Percentiles rank a stretch among this genome's conserved stretches.
phyloP scores from a whole-genome alignment of 2,113 vertebrate genomes.

The Tonatia bakeri region DNA sequence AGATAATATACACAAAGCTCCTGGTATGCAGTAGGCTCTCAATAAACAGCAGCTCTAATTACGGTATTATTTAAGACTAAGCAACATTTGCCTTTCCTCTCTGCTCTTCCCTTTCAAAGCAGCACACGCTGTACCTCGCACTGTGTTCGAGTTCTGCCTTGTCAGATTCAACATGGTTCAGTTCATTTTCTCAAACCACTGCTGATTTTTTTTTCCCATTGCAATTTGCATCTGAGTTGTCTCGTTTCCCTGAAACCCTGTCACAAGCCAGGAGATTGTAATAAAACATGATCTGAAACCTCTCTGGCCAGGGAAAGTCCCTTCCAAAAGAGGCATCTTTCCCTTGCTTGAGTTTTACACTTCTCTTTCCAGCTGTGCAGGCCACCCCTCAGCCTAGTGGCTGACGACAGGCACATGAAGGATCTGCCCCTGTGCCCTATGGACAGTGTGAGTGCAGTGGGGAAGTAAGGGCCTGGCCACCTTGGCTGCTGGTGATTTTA shows the following conservation, averaged over 20 bases:
- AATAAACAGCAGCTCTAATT: background rate
- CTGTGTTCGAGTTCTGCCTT: background rate
- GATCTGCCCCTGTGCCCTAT: accelerated
- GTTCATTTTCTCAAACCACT: background rate
- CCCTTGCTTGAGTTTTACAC: background rate
- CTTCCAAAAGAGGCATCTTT: conserved; percentile 57
- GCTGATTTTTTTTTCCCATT: conserved; percentile 39
- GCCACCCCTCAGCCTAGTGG: background rate
- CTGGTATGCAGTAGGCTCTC: background rate
- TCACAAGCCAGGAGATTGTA: conserved; percentile 72
- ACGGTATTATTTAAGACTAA: background rate
- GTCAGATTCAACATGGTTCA: background rate
- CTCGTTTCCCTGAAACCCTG: conserved; percentile 64
- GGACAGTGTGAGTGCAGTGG: background rate
- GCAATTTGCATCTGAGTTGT: conserved; percentile 62
- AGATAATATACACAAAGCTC: background rate
- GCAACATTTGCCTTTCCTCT: background rate
- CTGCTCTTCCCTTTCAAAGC: background rate
- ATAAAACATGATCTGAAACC: conserved; percentile 75
- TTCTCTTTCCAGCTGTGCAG: background rate
- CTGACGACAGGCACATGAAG: background rate
- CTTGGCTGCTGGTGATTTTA: background rate
- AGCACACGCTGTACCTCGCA: background rate
- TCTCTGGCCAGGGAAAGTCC: conserved; percentile 70
- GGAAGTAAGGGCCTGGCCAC: background rate